Evolutionary conservation across 2,113 vertebrate species (phyloP), one percentile per base, ranked within the genome.

Genomic region (Cygnus atratus): DNA sequence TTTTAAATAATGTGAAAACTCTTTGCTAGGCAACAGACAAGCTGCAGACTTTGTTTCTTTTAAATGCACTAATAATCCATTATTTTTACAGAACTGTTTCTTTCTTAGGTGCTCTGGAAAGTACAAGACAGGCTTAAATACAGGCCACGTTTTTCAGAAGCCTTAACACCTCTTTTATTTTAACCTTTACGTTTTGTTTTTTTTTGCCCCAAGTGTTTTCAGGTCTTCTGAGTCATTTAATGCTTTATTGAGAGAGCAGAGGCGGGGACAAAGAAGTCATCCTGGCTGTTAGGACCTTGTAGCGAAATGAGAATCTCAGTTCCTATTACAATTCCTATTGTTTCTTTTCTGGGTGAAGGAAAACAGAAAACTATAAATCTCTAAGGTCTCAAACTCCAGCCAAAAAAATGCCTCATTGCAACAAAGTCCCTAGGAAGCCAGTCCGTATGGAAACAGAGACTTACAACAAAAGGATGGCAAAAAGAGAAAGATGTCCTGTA

Each of bases 1-100:
- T 31, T 3, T 61, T 20, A 28, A 58, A n/a, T 8, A 19, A 0
- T 0, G 6, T 19, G 26, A 72, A 70, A 85, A 6, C 28, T 4
- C 19, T 43, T 43, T 26, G 28, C 3, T 48, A 72, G 25, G 61
- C 35, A 58, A 9, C 39, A 26, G 19, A 26, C 22, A 2, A 61
- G 11, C 39, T 43, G 44, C 1, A 39, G 33, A 31, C 7, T 8
- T 15, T 13, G 24, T 37, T 26, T 6, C 14, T 10, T 71, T 67
- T 10, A 37, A 48, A 35, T 0, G 0, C 33, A 21, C 43, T 9
- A 28, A 63, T 26, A 39, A 84, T 55, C 7, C 16, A 9, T 5
- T 18, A 2, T 14, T 66, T 16, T 11, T 41, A 29, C 26, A 28
- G 26, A 28, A 63, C 1, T 0, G 39, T n/a, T 72, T 57, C 12